Percentiles rank a stretch among this genome's conserved stretches.
Conservation (phyloP, 2,113 vertebrate genomes). For the Xiphorhynchus elegans region DNA sequence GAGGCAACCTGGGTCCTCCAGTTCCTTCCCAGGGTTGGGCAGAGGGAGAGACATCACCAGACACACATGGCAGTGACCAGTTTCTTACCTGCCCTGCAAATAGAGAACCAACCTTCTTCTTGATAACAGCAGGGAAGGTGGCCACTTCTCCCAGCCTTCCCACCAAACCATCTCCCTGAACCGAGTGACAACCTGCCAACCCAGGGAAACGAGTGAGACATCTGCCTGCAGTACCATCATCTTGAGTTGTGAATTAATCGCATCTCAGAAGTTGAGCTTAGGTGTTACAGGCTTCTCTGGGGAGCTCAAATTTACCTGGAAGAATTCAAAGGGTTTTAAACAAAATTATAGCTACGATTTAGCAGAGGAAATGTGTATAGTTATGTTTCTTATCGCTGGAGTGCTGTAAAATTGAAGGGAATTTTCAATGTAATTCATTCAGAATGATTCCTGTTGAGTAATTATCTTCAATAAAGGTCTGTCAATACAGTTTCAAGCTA, state of each 20-base stretch:
- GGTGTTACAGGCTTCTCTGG: slow-evolving; percentile 62
- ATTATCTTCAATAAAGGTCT: slow-evolving; percentile 68
- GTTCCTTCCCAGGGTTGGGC: rapidly evolving
- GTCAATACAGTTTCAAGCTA: slow-evolving; percentile 51
- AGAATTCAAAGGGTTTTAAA: slow-evolving; percentile 49
- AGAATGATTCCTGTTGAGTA: slow-evolving; percentile 58
- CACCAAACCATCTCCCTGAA: not conserved
- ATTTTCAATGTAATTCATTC: slow-evolving; percentile 62
- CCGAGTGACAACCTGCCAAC: slow-evolving; percentile 23
- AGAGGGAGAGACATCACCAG: not conserved
- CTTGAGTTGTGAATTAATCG: slow-evolving; percentile 43
- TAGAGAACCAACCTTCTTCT: not conserved
- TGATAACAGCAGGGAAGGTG: not conserved
- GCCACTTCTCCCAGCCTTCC: not conserved
- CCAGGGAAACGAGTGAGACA: not conserved
- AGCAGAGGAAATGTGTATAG: not conserved
- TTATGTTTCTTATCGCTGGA: slow-evolving; percentile 1
- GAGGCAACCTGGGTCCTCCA: not conserved
- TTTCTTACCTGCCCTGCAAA: not conserved
- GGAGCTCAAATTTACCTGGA: slow-evolving; percentile 62
- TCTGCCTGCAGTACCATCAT: slow-evolving; percentile 13
- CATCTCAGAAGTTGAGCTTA: slow-evolving; percentile 44
- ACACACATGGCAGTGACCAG: rapidly evolving
- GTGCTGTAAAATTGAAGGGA: slow-evolving; percentile 43
- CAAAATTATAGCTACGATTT: slow-evolving; percentile 32